These are phyloP conservation scores for Pandion haliaetus DNA, from an alignment of 2,113 vertebrate species.

Conservation along the genomic window DNA sequence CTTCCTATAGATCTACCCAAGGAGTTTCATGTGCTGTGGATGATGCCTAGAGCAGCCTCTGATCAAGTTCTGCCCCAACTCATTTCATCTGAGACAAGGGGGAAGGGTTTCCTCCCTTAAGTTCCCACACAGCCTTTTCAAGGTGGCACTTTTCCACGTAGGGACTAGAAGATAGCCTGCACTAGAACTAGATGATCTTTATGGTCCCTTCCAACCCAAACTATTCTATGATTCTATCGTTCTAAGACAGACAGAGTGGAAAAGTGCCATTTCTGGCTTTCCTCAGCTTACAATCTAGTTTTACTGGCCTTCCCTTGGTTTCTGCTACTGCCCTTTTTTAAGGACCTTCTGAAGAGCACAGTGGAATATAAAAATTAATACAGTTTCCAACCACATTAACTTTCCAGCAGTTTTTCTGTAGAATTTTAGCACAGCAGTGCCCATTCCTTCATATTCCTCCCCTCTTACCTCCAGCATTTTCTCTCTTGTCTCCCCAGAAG, in stretches of 20 bases:
- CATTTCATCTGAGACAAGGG: background rate
- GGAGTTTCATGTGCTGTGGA: background rate
- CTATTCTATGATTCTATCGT: background rate
- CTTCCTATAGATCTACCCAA: background rate
- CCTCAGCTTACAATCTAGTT: background rate
- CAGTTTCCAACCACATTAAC: background rate
- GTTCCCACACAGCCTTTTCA: background rate
- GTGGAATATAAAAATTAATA: background rate
- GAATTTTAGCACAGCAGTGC: background rate
- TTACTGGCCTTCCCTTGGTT: background rate
- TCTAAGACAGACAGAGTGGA: background rate
- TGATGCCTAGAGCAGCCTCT: background rate
- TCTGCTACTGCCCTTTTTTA: background rate
- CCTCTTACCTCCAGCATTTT: background rate
- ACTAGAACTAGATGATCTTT: background rate
- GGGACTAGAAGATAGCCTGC: background rate
- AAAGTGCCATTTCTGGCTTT: background rate
- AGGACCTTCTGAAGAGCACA: background rate
- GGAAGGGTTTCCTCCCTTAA: background rate
- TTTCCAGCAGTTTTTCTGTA: background rate
- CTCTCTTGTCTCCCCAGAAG: background rate
- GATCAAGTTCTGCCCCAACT: background rate
- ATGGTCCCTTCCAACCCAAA: background rate
- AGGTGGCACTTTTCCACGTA: background rate
- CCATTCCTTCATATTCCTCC: background rate